Evolutionary conservation across 2,888 invertebrate species (phyloP).

Genomic region (Leucophenga maculata): DNA sequence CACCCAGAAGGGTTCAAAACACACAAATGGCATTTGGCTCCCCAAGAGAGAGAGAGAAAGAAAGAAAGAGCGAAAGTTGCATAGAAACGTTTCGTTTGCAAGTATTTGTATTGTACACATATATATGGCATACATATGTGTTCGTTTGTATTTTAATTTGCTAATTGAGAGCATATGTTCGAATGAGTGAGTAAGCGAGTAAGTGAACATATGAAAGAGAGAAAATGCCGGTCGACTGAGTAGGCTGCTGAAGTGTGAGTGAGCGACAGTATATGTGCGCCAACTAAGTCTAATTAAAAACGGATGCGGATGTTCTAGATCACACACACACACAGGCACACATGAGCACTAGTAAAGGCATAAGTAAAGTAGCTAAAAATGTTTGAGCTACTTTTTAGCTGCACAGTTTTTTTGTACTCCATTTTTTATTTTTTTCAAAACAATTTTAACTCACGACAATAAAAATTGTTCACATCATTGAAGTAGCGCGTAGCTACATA

Average conservation of each 20-base stretch:
- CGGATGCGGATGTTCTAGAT: conserved; percentile 37
- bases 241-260: conserved; percentile 31
- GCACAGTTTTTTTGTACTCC: background rate
- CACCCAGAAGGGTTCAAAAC: conserved; percentile 17
- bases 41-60: background rate
- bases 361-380: conserved; percentile 10
- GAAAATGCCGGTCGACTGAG: background rate
- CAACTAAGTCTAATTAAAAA: conserved; percentile 39
- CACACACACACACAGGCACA: conserved; percentile 30
- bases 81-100: conserved; percentile 15
- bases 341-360: background rate
- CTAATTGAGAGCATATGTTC: conserved; percentile 58
- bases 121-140: conserved; percentile 35
- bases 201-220: conserved; percentile 22
- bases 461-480: conserved; percentile 35
- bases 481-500: conserved; percentile 40
- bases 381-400: background rate
- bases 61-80: background rate
- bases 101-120: conserved; percentile 22
- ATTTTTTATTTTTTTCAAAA: no score
- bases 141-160: conserved; percentile 51
- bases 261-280: background rate
- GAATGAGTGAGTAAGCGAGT: conserved; percentile 12
- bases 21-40: conserved; percentile 26
- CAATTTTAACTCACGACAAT: background rate